Conservation (phyloP, 2,888 invertebrate genomes). For the Beris chalybata region DNA sequence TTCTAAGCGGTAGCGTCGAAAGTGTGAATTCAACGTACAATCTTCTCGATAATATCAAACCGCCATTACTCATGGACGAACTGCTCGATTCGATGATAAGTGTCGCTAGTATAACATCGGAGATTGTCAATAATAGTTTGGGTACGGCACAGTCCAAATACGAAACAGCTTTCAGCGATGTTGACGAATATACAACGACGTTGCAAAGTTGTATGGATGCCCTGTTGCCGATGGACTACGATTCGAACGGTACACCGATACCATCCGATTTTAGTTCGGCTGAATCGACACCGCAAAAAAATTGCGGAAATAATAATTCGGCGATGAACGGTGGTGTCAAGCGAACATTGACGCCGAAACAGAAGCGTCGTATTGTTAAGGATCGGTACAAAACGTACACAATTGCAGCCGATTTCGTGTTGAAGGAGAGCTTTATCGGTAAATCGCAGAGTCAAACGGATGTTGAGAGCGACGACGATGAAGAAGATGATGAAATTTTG, state of each 20-base stretch:
- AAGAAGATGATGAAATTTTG: slow-evolving; percentile 53
- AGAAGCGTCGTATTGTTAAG: slow-evolving; percentile 72
- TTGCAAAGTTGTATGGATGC: slow-evolving; percentile 61
- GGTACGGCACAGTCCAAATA: slow-evolving; percentile 53
- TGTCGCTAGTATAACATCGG: slow-evolving; percentile 80
- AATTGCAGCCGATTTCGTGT: slow-evolving; percentile 65
- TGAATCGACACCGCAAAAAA: slow-evolving; percentile 73
- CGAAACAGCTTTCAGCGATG: slow-evolving; percentile 62
- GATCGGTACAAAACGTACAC: slow-evolving; percentile 84
- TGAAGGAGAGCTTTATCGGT: slow-evolving; percentile 44
- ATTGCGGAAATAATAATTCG: slow-evolving; percentile 27
- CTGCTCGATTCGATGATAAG: slow-evolving; percentile 80
- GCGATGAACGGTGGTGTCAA: slow-evolving; percentile 50
- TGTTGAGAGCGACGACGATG: slow-evolving; percentile 43
- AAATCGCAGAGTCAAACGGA: slow-evolving; percentile 35
- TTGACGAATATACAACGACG: slow-evolving; percentile 62
- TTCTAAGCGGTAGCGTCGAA: slow-evolving; percentile 66
- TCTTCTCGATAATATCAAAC: slow-evolving; percentile 74
- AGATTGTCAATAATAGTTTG: slow-evolving; percentile 64
- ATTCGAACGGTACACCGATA: slow-evolving; percentile 62
- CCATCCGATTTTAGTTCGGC: slow-evolving; percentile 74
- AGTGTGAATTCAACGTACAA: slow-evolving; percentile 64
- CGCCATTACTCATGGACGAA: slow-evolving; percentile 79
- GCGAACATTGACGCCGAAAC: slow-evolving; percentile 69
- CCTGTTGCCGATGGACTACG: slow-evolving; percentile 56